A percentile compares a stretch with the other conserved stretches of the same genome.
phyloP scores from a whole-genome alignment of 2,888 invertebrate species.

The Trichacis sp. region DNA sequence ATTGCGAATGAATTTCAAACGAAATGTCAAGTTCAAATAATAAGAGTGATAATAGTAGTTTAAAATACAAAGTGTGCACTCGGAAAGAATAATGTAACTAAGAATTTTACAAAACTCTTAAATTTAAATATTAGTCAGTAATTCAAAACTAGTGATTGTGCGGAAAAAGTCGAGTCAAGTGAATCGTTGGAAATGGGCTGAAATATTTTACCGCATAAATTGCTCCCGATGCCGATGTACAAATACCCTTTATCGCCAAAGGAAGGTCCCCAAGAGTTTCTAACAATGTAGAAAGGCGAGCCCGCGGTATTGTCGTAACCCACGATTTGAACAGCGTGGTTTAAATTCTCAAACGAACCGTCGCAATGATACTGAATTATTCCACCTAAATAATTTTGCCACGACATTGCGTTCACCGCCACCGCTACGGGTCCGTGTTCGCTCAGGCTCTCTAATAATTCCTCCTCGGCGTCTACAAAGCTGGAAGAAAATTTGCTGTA shows the following conservation, averaged over 20 bases:
- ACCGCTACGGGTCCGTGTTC: conserved; percentile 83
- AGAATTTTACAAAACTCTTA: too few species aligned
- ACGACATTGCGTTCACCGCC: conserved; percentile 85
- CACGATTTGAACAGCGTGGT: conserved; percentile 87
- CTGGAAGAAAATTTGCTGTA: conserved; percentile 65
- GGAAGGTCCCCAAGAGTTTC: conserved; percentile 86
- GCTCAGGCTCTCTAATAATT: conserved; percentile 74
- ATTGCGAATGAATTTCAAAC: too few species aligned
- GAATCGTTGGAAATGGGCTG: too few species aligned
- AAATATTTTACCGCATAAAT: conserved; percentile 83
- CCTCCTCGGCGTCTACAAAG: conserved; percentile 75
- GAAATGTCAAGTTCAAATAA: too few species aligned
- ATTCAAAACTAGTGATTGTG: too few species aligned
- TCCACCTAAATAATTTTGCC: conserved; percentile 90
- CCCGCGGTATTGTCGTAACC: conserved; percentile 82
- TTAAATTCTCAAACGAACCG: conserved; percentile 72
- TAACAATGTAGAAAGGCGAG: conserved; percentile 84
- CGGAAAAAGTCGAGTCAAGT: too few species aligned
- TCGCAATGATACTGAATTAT: conserved; percentile 86
- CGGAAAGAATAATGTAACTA: too few species aligned
- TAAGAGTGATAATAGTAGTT: too few species aligned
- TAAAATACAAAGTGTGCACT: too few species aligned
- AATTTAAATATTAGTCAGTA: too few species aligned
- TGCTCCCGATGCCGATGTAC: conserved; percentile 80
- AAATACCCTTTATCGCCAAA: conserved; percentile 85